These are phyloP conservation scores for Australoheros scitulus DNA, from an alignment of 2,113 vertebrate genomes.

Conservation along the genomic window DNA sequence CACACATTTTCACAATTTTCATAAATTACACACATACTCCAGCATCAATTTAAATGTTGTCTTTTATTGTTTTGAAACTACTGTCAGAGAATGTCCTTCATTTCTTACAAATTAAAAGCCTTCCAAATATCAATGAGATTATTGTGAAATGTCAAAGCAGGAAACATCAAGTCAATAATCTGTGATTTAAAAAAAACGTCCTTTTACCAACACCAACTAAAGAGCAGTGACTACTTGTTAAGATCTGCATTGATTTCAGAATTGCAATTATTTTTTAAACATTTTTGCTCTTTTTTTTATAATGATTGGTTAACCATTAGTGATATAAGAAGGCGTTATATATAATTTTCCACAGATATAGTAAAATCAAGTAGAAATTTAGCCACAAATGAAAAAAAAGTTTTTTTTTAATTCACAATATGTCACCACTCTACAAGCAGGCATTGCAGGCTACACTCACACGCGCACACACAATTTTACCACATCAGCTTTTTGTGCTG, in stretches of 20 bases:
- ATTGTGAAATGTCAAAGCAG: background rate
- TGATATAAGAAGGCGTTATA: background rate
- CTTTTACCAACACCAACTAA: too few species aligned
- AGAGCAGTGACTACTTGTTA: background rate
- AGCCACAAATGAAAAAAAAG: background rate
- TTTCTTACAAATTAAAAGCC: background rate
- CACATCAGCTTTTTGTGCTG: constrained; percentile 12
- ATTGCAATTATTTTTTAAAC: background rate
- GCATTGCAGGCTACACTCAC: background rate
- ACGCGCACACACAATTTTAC: background rate
- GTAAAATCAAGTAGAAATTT: background rate
- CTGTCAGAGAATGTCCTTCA: background rate
- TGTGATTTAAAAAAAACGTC: too few species aligned
- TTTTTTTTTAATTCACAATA: too few species aligned
- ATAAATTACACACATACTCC: background rate
- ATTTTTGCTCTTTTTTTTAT: background rate
- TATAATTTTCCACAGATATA: background rate
- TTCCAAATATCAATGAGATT: background rate
- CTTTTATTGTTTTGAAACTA: background rate
- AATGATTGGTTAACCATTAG: too few species aligned
- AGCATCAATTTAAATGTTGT: background rate
- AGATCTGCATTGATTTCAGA: background rate
- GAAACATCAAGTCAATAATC: too few species aligned
- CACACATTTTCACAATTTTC: rapidly evolving
- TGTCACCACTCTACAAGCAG: background rate